Base-by-base conservation (phyloP, 2,797 vertebrate genomes). In the Rhinophrynus dorsalis region DNA sequence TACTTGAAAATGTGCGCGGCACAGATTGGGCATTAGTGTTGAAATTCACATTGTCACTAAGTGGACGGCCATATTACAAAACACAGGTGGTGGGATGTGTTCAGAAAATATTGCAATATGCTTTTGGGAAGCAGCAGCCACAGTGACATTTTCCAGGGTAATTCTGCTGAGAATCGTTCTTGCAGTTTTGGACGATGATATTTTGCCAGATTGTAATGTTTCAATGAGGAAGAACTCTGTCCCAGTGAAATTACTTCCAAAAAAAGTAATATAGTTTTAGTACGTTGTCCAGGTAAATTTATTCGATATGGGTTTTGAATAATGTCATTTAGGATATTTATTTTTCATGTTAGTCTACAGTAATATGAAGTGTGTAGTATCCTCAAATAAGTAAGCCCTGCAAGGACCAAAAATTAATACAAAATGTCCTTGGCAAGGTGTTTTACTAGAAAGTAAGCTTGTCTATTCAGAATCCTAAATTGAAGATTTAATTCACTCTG, bases 61-160 rank as follows among this genome's bases (percentile, higher is more conserved):
- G 52, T 10, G 12, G 4, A 23, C 9, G 11, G 30, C 17, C 8
- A 15, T 2, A 24, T 11, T 52, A 27, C 18, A 27, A 9, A 35
- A 56, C 33, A 13, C 47, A 64, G 61, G 15, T 64, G 61, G 33
- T 52, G 61, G n/a, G 44, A 47, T 18, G 9, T 18, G n/a, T 38
- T 20, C 3, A 20, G 48, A 12, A 52, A 50, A 38, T 52, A 37
- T 38, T 38, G 11, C 23, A 51, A 52, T 17, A 52, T 51, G 23
- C 33, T 50, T 50, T n/a, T 17, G 60, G 32, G 42, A 62, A 10
- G 5, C 7, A 63, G 30, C 11, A 11, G 32, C 4, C 10, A 29
- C 21, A 15, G n/a, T 52, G 61, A 64, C 61, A 52, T 64, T 40
- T 64, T 26, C 10, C 10, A 3, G 5, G 32, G 15, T 29, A 27